Percentiles rank a stretch among this genome's conserved stretches.
Evolutionary conservation across 1,140 invertebrate species (phyloP).

Genomic region (Bicyclus anynana): DNA sequence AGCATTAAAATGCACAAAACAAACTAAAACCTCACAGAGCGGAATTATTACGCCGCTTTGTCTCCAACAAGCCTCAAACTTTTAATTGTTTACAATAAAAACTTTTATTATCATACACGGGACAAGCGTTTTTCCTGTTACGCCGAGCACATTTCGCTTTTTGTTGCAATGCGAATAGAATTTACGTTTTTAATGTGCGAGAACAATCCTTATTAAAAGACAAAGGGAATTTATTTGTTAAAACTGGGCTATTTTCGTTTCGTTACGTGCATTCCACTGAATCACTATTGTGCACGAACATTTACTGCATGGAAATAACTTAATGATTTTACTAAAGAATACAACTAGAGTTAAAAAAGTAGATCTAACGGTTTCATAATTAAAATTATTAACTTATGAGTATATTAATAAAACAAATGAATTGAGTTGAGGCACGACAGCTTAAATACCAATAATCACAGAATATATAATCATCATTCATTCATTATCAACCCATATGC

Average conservation of each 20-base stretch:
- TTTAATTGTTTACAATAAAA: conserved; percentile 57
- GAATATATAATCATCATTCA: no score
- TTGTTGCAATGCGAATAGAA: conserved; percentile 28
- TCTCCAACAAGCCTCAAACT: conserved; percentile 37
- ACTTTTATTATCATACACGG: conserved; percentile 40
- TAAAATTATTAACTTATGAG: no score
- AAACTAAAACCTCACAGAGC: conserved; percentile 23
- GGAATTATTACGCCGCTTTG: conserved; percentile 42
- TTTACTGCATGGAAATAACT: no score
- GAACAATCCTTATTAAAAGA: conserved; percentile 1
- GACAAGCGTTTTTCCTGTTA: conserved; percentile 23
- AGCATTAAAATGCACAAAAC: conserved; percentile 29
- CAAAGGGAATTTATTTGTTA: not conserved
- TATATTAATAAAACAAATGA: no score
- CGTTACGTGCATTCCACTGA: not conserved
- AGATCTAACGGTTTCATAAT: no score
- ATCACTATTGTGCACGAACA: not conserved
- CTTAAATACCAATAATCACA: no score
- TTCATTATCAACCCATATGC: no score
- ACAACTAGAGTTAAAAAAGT: no score
- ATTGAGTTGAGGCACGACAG: no score
- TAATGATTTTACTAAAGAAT: no score
- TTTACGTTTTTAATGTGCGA: conserved; percentile 26
- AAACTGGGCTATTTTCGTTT: not conserved
- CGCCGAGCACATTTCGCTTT: conserved; percentile 17